Percentiles rank a stretch among this genome's conserved stretches.
These are phyloP conservation scores for Picathartes gymnocephalus DNA, from an alignment of 2,113 vertebrate genomes.

Conservation along the genomic window DNA sequence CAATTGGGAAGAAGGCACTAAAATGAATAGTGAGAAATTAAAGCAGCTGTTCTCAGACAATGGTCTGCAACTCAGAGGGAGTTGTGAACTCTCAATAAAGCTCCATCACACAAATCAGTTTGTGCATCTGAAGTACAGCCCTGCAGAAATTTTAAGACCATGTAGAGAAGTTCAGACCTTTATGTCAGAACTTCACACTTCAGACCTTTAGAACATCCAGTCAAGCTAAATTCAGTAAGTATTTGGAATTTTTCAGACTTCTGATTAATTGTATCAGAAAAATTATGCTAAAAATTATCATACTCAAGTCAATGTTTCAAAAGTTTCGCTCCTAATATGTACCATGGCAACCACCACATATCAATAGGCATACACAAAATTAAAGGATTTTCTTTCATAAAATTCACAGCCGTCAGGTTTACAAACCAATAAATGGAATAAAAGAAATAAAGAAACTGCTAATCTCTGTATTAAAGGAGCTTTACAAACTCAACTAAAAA, in stretches of 20 bases:
- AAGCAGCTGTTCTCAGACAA: slow-evolving; percentile 40
- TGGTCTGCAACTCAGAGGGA: neutral
- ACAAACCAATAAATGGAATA: neutral
- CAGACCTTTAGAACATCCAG: neutral
- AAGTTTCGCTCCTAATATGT: neutral
- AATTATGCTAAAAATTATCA: neutral
- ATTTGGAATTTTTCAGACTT: neutral
- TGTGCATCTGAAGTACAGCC: neutral
- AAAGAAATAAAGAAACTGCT: neutral
- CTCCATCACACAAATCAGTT: neutral
- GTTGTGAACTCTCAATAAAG: neutral
- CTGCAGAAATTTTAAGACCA: neutral
- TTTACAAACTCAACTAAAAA: neutral
- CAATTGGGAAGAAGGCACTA: neutral
- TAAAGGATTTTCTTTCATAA: slow-evolving; percentile 24
- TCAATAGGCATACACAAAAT: neutral
- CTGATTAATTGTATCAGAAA: neutral
- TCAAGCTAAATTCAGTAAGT: neutral
- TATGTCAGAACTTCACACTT: neutral
- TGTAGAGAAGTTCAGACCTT: neutral
- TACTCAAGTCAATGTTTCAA: neutral
- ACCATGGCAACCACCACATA: neutral
- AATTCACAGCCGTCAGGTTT: slow-evolving; percentile 14
- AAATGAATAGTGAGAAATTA: neutral
- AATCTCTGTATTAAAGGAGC: slow-evolving; percentile 19